Evolutionary conservation across 2,888 invertebrate species (phyloP).

Genomic region (Hemaris fuciformis): DNA sequence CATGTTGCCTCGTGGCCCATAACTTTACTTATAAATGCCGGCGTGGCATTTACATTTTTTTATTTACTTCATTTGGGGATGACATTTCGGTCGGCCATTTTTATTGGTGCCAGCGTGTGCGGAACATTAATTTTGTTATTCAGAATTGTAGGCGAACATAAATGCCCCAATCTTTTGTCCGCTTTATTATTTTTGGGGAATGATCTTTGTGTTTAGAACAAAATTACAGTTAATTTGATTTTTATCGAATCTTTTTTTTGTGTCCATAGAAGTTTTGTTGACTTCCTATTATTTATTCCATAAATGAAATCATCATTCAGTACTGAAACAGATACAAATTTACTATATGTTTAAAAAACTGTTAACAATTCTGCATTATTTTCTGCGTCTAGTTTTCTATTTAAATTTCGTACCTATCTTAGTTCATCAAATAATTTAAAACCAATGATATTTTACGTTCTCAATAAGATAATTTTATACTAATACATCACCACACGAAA

Average conservation of each 20-base stretch:
- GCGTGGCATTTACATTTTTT: constrained; percentile 73
- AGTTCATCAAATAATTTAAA: too few species aligned
- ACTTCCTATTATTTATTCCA: too few species aligned
- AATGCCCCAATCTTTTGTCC: constrained; percentile 46
- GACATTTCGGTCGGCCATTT: constrained; percentile 69
- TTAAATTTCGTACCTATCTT: too few species aligned
- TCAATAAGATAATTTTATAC: too few species aligned
- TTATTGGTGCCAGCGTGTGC: constrained; percentile 69
- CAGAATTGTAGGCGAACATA: constrained; percentile 38
- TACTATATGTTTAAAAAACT: too few species aligned
- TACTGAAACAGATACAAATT: too few species aligned
- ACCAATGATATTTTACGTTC: neutral
- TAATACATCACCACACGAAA: too few species aligned
- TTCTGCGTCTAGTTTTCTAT: too few species aligned
- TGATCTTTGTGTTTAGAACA: constrained; percentile 19
- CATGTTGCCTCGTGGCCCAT: constrained; percentile 26
- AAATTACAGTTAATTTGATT: neutral
- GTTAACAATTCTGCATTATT: too few species aligned
- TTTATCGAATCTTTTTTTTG: neutral
- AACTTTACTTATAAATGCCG: constrained; percentile 43
- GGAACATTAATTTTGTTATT: constrained; percentile 76
- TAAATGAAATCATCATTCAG: too few species aligned
- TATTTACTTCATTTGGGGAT: constrained; percentile 78
- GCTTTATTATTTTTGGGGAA: constrained; percentile 28
- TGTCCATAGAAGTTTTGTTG: neutral